These are phyloP conservation scores for Suillia variegata DNA, from an alignment of 2,888 invertebrate species.

Conservation along the genomic window DNA sequence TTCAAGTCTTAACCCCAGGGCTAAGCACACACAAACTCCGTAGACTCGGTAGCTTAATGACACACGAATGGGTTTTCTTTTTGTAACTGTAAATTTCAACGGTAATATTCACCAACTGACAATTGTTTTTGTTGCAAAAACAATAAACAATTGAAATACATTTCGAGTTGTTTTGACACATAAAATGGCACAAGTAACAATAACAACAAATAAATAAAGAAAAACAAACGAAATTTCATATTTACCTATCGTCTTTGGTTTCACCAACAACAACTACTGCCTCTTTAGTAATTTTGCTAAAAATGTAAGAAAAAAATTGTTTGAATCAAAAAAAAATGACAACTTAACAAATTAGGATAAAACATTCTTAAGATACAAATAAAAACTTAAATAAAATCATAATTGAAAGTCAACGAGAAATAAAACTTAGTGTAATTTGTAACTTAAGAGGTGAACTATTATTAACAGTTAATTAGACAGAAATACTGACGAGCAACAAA, in stretches of 20 bases:
- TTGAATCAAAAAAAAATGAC: background rate
- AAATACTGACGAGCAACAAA: background rate
- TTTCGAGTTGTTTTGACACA: background rate
- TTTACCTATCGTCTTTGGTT: constrained; percentile 24
- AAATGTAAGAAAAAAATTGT: constrained; percentile 18
- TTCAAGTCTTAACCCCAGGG: background rate
- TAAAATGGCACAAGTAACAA: background rate
- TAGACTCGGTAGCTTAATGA: too few relatives aligned
- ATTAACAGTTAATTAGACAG: constrained; percentile 1
- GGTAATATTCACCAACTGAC: background rate
- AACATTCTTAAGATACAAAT: too few relatives aligned
- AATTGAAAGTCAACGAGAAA: background rate
- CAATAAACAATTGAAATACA: background rate
- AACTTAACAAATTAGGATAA: too few relatives aligned
- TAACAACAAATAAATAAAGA: background rate
- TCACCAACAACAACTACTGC: constrained; percentile 11
- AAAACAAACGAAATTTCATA: constrained; percentile 9
- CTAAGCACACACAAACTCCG: too few relatives aligned
- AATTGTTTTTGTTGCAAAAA: background rate
- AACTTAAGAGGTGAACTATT: background rate
- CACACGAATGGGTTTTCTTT: background rate
- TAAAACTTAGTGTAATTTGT: background rate
- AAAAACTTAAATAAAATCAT: too few relatives aligned
- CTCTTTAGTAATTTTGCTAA: constrained; percentile 26
- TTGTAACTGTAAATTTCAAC: background rate